phyloP scores from a whole-genome alignment of 2,888 invertebrate genomes.

The Ormyrus nitidulus region DNA sequence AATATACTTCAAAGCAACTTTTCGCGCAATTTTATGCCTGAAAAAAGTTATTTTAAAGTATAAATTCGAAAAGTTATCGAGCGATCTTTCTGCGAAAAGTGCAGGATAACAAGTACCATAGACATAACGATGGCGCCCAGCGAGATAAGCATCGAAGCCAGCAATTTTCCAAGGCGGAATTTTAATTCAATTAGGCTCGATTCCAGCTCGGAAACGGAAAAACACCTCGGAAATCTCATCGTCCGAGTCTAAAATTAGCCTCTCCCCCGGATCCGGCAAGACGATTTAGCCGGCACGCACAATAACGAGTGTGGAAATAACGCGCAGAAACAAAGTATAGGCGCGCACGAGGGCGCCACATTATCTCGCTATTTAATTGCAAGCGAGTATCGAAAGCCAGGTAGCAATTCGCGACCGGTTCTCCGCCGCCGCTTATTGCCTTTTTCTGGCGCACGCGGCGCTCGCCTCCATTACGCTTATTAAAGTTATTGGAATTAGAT shows the following conservation, averaged over 20 bases:
- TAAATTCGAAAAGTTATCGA: slow-evolving; percentile 15
- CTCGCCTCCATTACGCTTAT: not conserved
- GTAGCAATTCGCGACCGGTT: slow-evolving; percentile 54
- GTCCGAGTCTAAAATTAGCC: slow-evolving; percentile 23
- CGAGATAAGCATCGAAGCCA: slow-evolving; percentile 18
- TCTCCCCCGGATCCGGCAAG: not conserved
- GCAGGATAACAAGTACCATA: slow-evolving; percentile 2
- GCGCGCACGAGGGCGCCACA: slow-evolving; percentile 2
- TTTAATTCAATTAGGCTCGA: slow-evolving; percentile 35
- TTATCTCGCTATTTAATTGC: slow-evolving; percentile 40
- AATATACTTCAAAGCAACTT: not conserved
- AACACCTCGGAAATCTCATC: not conserved
- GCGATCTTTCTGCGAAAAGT: slow-evolving; percentile 1
- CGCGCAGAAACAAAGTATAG: slow-evolving; percentile 27
- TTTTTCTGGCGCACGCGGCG: not conserved
- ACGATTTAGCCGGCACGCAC: not conserved
- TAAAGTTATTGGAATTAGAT: not conserved
- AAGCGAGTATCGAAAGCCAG: slow-evolving; percentile 36
- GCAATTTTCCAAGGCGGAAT: slow-evolving; percentile 4
- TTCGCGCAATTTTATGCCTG: not conserved
- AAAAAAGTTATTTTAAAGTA: not conserved
- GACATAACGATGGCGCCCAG: slow-evolving; percentile 15
- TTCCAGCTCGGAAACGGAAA: not conserved
- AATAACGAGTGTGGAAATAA: slow-evolving; percentile 23
- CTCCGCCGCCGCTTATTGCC: not conserved